Base-by-base conservation (phyloP, 2,113 vertebrate species). In the Bufo bufo region DNA sequence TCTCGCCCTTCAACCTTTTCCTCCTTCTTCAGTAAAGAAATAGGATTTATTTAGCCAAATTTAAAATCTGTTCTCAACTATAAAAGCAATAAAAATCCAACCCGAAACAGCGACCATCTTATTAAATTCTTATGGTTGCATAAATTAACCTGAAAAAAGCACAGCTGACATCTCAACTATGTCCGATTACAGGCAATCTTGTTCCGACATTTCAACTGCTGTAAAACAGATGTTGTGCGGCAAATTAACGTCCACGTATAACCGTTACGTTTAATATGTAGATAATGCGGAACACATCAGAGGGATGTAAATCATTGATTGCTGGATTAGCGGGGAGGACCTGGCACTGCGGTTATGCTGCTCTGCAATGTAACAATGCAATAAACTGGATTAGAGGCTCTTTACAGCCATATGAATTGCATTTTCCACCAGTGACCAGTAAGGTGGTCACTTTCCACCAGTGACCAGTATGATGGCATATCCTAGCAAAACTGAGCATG, bases 51-150 rank as follows among this genome's bases (percentile, higher is more conserved):
- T 87, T 74, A 77, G 87, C 87, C 82, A 89, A 89, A 89, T 66
- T 54, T 84, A 12, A 84, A 84, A 84, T 89, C 87, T 84, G 58
- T 89, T 89, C 87, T 82, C 74, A 89, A 84, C 81, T 89, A 89
- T 78, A 75, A 69, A 89, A 89, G 87, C 72, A 84, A 89, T 89
- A 89, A 89, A 89, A 82, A 43, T 72, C 7, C 78, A 59, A 72
- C 65, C 79, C 45, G 63, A 89, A 83, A 56, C 81, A 69, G 59
- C 72, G 54, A 84, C 66, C 72, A 56, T 84, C 58, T 84, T 89
- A 89, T 89, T 89, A 89, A 89, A 89, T 89, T 89, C 87, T 89
- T 84, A 84, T 89, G 87, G 87, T 63, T 77, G 61, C 72, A 89
- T 84, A 89, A 84, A 89, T 89, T 77, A 89, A 78, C 81, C 58